These are phyloP conservation scores for Melieria picta DNA, from an alignment of 2,888 invertebrate genomes.

Conservation along the genomic window DNA sequence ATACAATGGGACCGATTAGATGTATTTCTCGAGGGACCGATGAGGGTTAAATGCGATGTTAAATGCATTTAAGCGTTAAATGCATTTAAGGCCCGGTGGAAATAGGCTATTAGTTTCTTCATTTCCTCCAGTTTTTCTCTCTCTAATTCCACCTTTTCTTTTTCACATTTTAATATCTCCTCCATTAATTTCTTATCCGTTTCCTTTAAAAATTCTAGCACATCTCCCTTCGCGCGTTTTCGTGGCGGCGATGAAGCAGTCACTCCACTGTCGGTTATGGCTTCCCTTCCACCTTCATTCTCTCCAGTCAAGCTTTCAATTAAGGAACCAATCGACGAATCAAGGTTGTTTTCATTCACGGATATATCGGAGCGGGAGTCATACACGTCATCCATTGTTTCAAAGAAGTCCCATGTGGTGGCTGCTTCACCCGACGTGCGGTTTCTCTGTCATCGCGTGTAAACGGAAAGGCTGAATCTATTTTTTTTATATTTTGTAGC, in stretches of 20 bases:
- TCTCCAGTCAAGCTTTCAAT: background rate
- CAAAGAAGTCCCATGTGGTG: background rate
- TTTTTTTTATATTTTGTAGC: background rate
- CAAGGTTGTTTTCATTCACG: background rate
- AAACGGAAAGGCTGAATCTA: background rate
- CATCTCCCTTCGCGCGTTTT: background rate
- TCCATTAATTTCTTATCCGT: background rate
- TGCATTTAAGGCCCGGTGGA: too few relatives aligned
- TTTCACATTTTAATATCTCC: background rate
- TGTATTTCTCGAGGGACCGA: too few relatives aligned
- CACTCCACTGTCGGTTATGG: background rate
- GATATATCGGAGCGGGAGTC: background rate
- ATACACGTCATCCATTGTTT: background rate
- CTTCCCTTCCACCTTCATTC: background rate
- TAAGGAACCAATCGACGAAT: background rate
- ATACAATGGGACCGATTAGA: too few relatives aligned
- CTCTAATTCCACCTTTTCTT: background rate
- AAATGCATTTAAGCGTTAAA: too few relatives aligned
- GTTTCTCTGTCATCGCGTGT: background rate
- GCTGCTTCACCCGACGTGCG: constrained; percentile 2
- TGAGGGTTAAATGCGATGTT: too few relatives aligned
- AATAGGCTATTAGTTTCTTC: background rate
- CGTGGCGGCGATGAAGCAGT: background rate
- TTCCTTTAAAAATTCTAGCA: background rate
- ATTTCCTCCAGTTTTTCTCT: background rate